phyloP scores from a whole-genome alignment of 2,888 invertebrate species.

The Brachycybe producta region DNA sequence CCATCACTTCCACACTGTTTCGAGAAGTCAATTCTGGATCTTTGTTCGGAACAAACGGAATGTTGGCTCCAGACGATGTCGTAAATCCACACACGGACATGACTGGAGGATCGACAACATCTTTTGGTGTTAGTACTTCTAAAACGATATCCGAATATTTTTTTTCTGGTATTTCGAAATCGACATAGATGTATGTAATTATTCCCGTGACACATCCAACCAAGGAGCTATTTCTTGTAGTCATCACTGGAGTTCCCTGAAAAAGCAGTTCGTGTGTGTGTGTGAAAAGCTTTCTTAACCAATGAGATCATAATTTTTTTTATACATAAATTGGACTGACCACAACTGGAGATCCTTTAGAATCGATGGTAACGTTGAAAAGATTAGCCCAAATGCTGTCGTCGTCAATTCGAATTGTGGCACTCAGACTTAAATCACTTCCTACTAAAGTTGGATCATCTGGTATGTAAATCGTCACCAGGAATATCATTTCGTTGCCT shows the following conservation, averaged over 20 bases:
- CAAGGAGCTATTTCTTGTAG: background rate
- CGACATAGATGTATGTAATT: background rate
- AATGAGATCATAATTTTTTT: background rate
- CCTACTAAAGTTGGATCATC: slow-evolving; percentile 1
- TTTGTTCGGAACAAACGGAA: background rate
- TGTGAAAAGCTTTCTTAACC: background rate
- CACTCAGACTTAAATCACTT: background rate
- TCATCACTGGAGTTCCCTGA: background rate
- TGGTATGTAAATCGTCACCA: background rate
- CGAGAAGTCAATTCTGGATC: background rate
- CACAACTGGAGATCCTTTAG: background rate
- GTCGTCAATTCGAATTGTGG: slow-evolving; percentile 1
- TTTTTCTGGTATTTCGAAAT: slow-evolving; percentile 1
- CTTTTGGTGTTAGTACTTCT: background rate
- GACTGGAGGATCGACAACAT: background rate
- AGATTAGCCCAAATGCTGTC: slow-evolving; percentile 6
- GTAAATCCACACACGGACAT: background rate
- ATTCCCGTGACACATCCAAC: background rate
- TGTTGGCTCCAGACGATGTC: slow-evolving; percentile 2
- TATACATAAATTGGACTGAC: background rate
- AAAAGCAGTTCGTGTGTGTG: too few relatives aligned
- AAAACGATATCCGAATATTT: background rate
- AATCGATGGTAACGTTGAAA: slow-evolving; percentile 1
- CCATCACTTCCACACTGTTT: background rate
- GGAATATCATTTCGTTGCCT: slow-evolving; percentile 9